phyloP scores from a whole-genome alignment of 2,113 vertebrate genomes.

The Nycticebus coucang region DNA sequence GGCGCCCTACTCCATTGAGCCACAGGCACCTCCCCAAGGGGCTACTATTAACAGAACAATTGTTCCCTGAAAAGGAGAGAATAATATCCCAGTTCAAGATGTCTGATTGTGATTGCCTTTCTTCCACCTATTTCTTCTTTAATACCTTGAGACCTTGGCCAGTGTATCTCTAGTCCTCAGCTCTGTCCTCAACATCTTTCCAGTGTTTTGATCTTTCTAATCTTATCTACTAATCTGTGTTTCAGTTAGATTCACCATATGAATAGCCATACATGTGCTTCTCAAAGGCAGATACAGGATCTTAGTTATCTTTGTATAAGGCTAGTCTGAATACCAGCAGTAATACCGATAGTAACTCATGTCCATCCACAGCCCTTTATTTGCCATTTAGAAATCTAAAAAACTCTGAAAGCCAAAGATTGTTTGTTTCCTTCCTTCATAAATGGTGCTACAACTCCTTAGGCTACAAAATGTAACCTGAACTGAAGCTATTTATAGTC shows the following conservation, averaged over 20 bases:
- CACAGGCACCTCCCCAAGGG: too few species aligned
- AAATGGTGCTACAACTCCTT: neutral
- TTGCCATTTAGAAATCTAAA: slow-evolving; percentile 29
- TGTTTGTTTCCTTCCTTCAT: neutral
- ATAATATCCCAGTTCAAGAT: neutral
- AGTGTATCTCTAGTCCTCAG: neutral
- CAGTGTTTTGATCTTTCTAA: neutral
- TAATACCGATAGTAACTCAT: neutral
- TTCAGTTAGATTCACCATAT: slow-evolving; percentile 24
- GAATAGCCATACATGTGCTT: neutral
- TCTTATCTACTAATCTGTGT: slow-evolving; percentile 17
- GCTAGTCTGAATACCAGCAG: neutral
- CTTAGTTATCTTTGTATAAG: neutral
- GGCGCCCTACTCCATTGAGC: too few species aligned
- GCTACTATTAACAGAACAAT: neutral
- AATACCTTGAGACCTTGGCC: neutral
- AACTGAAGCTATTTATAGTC: slow-evolving; percentile 18
- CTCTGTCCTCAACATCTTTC: neutral
- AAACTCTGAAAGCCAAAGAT: slow-evolving; percentile 9
- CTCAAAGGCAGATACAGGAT: neutral
- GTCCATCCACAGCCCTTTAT: neutral
- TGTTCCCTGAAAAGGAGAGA: neutral
- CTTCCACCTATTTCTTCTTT: neutral
- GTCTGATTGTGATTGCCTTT: slow-evolving; percentile 7
- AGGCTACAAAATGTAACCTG: neutral